phyloP scores from a whole-genome alignment of 2,797 vertebrate species.

The Alauda arvensis region DNA sequence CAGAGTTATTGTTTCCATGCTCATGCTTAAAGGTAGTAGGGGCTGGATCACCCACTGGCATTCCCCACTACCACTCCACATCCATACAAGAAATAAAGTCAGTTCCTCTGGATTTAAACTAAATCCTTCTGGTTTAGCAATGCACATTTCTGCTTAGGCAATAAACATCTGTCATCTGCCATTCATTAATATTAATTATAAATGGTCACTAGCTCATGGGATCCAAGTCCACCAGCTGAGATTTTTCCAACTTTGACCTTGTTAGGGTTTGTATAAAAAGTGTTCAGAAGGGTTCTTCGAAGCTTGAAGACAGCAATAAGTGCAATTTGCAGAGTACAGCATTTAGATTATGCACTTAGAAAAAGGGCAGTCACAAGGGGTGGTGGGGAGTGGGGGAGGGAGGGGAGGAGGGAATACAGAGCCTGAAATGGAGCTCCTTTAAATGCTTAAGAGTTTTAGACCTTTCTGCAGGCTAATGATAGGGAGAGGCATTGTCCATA shows the following conservation, averaged over 20 bases:
- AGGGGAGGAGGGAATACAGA: neutral
- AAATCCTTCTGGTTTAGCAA: constrained; percentile 69
- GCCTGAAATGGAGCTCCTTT: neutral
- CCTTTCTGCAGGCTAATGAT: constrained; percentile 36
- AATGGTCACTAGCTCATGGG: constrained; percentile 64
- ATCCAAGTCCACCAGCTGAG: constrained; percentile 78
- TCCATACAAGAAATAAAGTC: constrained; percentile 41
- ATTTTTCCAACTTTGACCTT: constrained; percentile 75
- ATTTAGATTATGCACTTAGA: constrained; percentile 57
- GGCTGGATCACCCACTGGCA: constrained; percentile 13
- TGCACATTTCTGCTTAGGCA: constrained; percentile 72
- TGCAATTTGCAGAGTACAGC: constrained; percentile 50
- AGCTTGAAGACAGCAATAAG: constrained; percentile 55
- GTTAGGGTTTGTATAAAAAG: constrained; percentile 72
- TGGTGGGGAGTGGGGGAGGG: neutral
- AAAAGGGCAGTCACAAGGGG: constrained; percentile 15
- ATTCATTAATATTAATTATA: constrained; percentile 82
- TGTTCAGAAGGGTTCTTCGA: constrained; percentile 57
- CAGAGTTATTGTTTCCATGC: neutral
- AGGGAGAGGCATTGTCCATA: constrained; percentile 34
- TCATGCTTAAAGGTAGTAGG: constrained; percentile 7
- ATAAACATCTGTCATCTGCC: constrained; percentile 78
- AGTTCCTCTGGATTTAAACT: constrained; percentile 52
- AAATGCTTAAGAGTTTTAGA: constrained; percentile 29
- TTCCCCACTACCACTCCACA: constrained; percentile 29